Conservation (phyloP, 2,113 vertebrate genomes). For the Raja brachyura region DNA sequence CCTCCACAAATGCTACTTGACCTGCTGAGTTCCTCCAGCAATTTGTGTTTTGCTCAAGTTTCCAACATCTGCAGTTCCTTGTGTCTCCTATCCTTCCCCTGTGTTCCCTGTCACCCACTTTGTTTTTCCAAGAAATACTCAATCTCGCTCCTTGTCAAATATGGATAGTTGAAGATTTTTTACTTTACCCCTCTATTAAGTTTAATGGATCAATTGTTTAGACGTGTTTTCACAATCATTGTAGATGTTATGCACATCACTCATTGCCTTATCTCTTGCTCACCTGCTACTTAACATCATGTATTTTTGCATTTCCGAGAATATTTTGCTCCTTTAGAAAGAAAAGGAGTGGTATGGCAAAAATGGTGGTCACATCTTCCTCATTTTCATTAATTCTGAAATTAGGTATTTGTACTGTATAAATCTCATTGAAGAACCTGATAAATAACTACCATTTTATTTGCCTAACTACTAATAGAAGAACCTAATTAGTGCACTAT, state of each 20-base stretch:
- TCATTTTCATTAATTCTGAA: background rate
- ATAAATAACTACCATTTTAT: background rate
- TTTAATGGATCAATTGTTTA: background rate
- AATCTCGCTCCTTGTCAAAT: background rate
- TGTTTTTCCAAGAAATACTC: background rate
- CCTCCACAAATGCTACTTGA: too few species aligned
- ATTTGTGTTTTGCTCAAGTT: too few species aligned
- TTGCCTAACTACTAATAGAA: background rate
- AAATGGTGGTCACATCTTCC: background rate
- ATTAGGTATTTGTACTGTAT: background rate
- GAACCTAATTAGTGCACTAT: slow-evolving; percentile 26
- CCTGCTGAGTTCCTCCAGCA: too few species aligned
- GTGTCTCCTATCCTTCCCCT: background rate
- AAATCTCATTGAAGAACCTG: slow-evolving; percentile 20
- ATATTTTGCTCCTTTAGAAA: background rate
- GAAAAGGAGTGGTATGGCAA: background rate
- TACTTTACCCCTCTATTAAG: background rate
- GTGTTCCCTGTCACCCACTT: background rate
- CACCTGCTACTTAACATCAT: background rate
- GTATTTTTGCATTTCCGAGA: background rate
- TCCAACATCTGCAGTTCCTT: background rate
- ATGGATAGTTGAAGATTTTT: background rate
- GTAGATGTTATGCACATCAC: too few species aligned
- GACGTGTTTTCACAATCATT: too few species aligned
- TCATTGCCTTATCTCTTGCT: background rate